phyloP scores from a whole-genome alignment of 2,113 vertebrate species.

The Marmota monax region DNA sequence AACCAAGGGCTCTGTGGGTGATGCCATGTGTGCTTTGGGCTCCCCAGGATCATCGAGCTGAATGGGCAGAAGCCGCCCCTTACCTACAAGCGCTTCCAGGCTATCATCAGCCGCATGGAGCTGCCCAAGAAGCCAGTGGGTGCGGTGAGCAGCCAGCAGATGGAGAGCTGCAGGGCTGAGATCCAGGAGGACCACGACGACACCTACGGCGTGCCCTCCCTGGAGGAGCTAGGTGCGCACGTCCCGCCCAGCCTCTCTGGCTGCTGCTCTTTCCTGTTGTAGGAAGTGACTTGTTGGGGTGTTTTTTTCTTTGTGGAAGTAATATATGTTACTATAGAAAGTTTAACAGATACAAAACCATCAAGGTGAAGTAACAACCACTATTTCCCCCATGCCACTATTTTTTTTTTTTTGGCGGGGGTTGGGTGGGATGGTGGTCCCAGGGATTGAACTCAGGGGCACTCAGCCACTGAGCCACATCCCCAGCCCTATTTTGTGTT shows the following conservation, averaged over 20 bases:
- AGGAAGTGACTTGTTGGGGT: neutral
- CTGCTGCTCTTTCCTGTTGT: neutral
- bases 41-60: slow-evolving; percentile 95
- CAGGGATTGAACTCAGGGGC: no score
- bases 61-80: slow-evolving; percentile 96
- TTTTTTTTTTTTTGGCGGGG: neutral
- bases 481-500: no score
- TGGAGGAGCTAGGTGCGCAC: slow-evolving; percentile 95
- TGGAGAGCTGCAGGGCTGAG: slow-evolving; percentile 92
- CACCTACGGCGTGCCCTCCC: slow-evolving; percentile 94
- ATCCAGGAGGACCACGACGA: slow-evolving; percentile 94
- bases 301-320: neutral
- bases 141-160: slow-evolving; percentile 92
- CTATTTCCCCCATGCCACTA: neutral
- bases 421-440: no score
- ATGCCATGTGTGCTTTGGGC: slow-evolving; percentile 59
- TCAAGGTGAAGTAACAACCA: neutral
- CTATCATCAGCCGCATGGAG: slow-evolving; percentile 96
- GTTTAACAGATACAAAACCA: neutral
- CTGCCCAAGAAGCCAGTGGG: slow-evolving; percentile 94
- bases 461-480: no score
- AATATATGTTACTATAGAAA: neutral
- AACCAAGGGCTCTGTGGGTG: neutral
- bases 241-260: no score
- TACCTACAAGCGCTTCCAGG: slow-evolving; percentile 98